Conservation (phyloP, 2,113 vertebrate species). For the Nerophis ophidion region DNA sequence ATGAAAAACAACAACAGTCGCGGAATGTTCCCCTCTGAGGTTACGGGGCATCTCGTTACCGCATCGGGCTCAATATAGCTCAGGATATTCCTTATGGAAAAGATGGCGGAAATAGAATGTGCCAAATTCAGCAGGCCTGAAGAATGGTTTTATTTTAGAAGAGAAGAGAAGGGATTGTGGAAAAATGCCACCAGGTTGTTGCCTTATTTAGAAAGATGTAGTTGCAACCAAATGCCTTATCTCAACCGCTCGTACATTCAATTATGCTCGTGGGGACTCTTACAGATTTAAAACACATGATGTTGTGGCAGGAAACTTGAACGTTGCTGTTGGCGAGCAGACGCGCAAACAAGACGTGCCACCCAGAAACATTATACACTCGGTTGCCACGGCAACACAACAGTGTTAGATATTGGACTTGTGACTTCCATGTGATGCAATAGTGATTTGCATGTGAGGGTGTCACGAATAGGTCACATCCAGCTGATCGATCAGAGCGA, state of each 20-base stretch:
- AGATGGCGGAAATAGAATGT: slow-evolving; percentile 53
- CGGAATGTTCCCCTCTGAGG: slow-evolving; percentile 54
- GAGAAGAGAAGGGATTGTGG: neutral
- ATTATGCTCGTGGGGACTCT: slow-evolving; percentile 4
- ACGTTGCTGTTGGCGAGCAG: slow-evolving; percentile 29
- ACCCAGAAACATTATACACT: slow-evolving; percentile 47
- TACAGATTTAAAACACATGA: slow-evolving; percentile 57
- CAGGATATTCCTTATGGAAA: slow-evolving; percentile 54
- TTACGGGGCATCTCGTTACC: slow-evolving; percentile 55
- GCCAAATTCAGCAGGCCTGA: slow-evolving; percentile 21
- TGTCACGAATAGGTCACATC: neutral
- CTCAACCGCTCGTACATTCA: slow-evolving; percentile 15
- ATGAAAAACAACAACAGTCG: slow-evolving; percentile 52
- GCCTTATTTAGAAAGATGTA: slow-evolving; percentile 9
- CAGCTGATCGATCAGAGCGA: neutral
- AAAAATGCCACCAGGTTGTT: slow-evolving; percentile 7
- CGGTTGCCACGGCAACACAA: slow-evolving; percentile 41
- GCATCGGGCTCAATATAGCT: slow-evolving; percentile 55
- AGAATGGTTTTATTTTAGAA: slow-evolving; percentile 25
- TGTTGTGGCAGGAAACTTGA: slow-evolving; percentile 12
- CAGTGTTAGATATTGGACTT: slow-evolving; percentile 27
- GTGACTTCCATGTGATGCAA: slow-evolving; percentile 22
- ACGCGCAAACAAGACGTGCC: slow-evolving; percentile 41
- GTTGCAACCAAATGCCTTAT: slow-evolving; percentile 23
- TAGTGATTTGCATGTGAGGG: slow-evolving; percentile 1